Evolutionary conservation across 2,888 invertebrate species (phyloP).

Genomic region (Diarsia rubi): DNA sequence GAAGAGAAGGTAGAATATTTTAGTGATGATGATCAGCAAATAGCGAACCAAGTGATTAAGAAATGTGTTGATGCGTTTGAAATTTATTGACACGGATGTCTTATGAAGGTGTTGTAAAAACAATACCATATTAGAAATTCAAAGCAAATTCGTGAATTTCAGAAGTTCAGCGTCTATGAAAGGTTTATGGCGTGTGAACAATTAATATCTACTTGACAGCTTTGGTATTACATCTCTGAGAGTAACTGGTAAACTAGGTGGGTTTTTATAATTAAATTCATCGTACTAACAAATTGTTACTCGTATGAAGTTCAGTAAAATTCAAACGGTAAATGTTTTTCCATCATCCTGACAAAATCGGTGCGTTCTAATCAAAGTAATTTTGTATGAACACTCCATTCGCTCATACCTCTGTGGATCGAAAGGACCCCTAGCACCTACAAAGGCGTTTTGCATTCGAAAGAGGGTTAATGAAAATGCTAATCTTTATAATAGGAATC

Average conservation of each 20-base stretch:
- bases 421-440: conserved; percentile 56
- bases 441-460: conserved; percentile 68
- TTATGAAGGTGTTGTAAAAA: neutral
- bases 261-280: neutral
- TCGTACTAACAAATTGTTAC: neutral
- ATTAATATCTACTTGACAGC: neutral
- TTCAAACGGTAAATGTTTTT: neutral
- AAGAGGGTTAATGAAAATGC: conserved; percentile 75
- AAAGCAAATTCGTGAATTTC: neutral
- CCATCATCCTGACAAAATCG: neutral
- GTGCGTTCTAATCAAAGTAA: neutral
- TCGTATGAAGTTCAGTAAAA: neutral
- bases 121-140: neutral
- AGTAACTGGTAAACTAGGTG: neutral
- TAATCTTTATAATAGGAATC: conserved; percentile 72
- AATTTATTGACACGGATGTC: neutral
- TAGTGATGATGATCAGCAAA: neutral
- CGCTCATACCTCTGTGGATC: conserved; percentile 12
- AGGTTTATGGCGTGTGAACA: neutral
- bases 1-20: neutral
- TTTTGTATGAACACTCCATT: conserved; percentile 35
- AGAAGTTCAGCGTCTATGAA: neutral
- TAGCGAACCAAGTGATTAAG: neutral
- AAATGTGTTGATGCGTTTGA: neutral
- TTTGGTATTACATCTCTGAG: neutral